Evolutionary conservation across 2,113 vertebrate genomes (phyloP).

Genomic region (Anoplopoma fimbria): DNA sequence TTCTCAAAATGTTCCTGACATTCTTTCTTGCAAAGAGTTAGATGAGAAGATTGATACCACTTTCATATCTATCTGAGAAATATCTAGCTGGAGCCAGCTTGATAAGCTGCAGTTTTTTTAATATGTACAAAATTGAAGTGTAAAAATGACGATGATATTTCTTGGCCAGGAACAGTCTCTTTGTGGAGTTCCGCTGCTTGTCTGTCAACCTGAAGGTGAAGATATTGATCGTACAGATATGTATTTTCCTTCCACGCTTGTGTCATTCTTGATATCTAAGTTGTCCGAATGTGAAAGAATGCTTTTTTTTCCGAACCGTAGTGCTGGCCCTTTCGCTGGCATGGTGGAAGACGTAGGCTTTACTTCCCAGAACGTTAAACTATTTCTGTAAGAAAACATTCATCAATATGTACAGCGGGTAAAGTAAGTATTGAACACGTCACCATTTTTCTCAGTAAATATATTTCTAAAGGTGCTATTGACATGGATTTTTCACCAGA

Average conservation of each 20-base stretch:
- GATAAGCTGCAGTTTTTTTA: no score
- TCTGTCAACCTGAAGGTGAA: not conserved
- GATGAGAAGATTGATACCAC: not conserved
- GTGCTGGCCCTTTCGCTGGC: no score
- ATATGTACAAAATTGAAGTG: not conserved
- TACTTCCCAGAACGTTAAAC: not conserved
- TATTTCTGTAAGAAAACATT: not conserved
- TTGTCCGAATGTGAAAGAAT: no score
- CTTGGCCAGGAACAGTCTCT: not conserved
- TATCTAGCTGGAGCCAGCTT: not conserved
- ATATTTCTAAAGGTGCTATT: no score
- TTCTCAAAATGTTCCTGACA: not conserved
- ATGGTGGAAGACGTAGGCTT: no score
- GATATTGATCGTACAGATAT: not conserved
- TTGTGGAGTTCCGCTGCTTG: not conserved
- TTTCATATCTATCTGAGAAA: no score
- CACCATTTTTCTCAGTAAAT: no score
- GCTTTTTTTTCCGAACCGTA: no score
- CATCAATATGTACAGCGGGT: not conserved
- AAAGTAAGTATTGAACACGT: no score
- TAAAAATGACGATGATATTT: not conserved
- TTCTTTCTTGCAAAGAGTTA: not conserved
- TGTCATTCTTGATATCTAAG: no score
- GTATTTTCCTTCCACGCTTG: no score
- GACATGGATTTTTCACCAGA: no score